Conservation (phyloP, 1,140 invertebrate genomes). For the Coenobita brevimanus region DNA sequence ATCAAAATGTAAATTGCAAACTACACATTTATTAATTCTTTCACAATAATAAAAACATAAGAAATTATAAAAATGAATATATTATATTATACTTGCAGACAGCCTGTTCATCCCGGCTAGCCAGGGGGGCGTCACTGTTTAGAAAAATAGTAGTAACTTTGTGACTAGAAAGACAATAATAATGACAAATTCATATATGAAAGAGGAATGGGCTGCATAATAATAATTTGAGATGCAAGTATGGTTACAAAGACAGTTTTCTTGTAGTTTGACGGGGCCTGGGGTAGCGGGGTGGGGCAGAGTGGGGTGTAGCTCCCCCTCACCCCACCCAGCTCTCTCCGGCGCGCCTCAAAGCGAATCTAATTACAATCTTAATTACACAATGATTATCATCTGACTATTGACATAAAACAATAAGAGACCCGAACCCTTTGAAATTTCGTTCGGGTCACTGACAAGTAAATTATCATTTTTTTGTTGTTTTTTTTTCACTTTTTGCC, state of each 20-base stretch:
- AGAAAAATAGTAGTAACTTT: slow-evolving; percentile 67
- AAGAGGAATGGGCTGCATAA: slow-evolving; percentile 66
- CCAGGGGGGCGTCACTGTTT: slow-evolving; percentile 55
- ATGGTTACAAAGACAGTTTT: slow-evolving; percentile 48
- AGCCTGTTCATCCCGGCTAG: slow-evolving; percentile 51
- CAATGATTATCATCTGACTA: slow-evolving; percentile 52
- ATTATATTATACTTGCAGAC: slow-evolving; percentile 66
- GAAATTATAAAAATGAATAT: slow-evolving; percentile 69
- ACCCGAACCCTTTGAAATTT: slow-evolving; percentile 39
- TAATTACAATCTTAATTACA: slow-evolving; percentile 59
- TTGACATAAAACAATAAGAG: slow-evolving; percentile 37
- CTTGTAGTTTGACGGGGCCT: neutral
- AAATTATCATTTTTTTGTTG: neutral
- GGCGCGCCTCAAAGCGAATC: slow-evolving; percentile 41
- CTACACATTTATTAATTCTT: slow-evolving; percentile 68
- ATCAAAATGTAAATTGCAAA: slow-evolving; percentile 64
- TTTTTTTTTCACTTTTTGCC: slow-evolving; percentile 43
- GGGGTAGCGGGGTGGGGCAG: neutral
- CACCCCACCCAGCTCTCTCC: neutral
- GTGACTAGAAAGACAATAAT: slow-evolving; percentile 68
- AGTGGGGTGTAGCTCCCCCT: too few species aligned
- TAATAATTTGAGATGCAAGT: slow-evolving; percentile 60
- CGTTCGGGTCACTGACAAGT: slow-evolving; percentile 42
- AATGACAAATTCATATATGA: slow-evolving; percentile 65
- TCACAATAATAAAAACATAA: slow-evolving; percentile 68